Conservation (phyloP, 2,797 vertebrate species). For the Propithecus perrieri region DNA sequence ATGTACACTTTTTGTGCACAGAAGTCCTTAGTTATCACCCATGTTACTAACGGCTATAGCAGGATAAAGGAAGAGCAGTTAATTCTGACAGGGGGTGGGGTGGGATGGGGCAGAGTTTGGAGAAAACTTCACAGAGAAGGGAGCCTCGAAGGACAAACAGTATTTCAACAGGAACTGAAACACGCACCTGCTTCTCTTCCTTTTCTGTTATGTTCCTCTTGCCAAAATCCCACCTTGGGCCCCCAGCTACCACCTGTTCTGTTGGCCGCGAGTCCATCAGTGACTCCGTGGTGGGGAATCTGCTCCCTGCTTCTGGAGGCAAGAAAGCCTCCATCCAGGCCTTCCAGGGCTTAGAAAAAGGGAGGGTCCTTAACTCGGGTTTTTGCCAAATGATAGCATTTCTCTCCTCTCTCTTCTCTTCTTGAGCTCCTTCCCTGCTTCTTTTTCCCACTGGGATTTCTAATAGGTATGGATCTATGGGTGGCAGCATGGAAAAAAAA, state of each 20-base stretch:
- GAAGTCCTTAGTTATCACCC: background rate
- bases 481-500: background rate
- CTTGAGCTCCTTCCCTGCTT: background rate
- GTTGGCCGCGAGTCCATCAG: background rate
- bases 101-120: background rate
- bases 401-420: background rate
- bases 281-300: background rate
- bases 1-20: rapidly evolving
- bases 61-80: background rate
- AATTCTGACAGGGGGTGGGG: background rate
- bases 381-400: background rate
- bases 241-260: background rate
- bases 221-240: background rate
- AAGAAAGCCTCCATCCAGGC: background rate
- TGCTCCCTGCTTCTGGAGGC: background rate
- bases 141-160: background rate
- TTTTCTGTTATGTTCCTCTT: background rate
- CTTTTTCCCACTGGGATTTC: background rate
- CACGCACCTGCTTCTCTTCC: background rate
- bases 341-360: background rate
- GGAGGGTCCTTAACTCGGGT: background rate
- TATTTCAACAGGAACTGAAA: background rate
- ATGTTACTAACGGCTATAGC: too few species aligned
- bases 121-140: background rate
- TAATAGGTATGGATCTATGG: background rate